phyloP scores from a whole-genome alignment of 2,113 vertebrate species.

The Antigone vipio region DNA sequence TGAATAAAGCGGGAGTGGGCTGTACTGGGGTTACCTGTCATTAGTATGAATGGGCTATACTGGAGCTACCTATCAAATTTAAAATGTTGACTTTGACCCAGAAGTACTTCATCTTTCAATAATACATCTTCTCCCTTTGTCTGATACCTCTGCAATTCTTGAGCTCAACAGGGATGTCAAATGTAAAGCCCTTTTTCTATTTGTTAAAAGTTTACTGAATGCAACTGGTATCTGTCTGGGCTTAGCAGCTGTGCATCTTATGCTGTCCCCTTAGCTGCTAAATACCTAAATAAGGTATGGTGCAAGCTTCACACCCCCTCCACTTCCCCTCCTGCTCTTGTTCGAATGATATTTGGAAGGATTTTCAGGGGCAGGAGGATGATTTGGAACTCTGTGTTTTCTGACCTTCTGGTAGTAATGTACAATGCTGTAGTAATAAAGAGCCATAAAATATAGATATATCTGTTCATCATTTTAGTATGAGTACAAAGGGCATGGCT shows the following conservation, averaged over 20 bases:
- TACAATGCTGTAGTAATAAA: not conserved
- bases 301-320: not conserved
- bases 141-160: not conserved
- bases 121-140: not conserved
- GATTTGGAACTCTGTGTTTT: not conserved
- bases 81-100: not conserved
- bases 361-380: not conserved
- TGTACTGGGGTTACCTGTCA: not conserved
- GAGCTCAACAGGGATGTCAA: not conserved
- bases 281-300: not conserved
- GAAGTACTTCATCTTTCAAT: not conserved
- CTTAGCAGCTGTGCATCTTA: not conserved
- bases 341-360: not conserved
- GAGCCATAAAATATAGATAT: not conserved
- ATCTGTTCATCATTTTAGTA: not conserved
- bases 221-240: not conserved
- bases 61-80: not conserved
- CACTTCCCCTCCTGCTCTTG: not conserved
- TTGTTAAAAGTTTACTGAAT: not conserved
- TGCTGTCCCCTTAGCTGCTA: not conserved
- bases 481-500: not conserved
- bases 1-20: not conserved
- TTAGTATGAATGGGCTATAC: not conserved
- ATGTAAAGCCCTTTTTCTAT: not conserved
- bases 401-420: not conserved